Conservation (phyloP, 2,797 vertebrate species). For the Gadopsis marmoratus region DNA sequence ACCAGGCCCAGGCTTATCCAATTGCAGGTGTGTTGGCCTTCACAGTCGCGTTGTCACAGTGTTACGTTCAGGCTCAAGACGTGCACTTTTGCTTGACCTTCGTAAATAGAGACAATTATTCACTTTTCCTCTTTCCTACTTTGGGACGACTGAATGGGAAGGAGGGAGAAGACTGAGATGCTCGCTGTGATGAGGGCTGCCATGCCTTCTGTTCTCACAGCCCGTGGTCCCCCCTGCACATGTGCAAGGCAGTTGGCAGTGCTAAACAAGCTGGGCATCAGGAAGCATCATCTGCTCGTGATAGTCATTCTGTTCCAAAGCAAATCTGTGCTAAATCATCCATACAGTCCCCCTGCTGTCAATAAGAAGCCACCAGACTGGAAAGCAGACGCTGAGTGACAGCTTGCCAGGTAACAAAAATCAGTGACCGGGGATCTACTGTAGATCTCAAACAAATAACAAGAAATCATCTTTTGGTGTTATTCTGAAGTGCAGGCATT, state of each 20-base stretch:
- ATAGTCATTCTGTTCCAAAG: conserved; percentile 73
- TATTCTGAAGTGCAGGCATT: conserved; percentile 35
- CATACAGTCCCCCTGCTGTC: conserved; percentile 76
- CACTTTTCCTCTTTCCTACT: conserved; percentile 60
- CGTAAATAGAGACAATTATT: conserved; percentile 64
- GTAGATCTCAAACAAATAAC: conserved; percentile 38
- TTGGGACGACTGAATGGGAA: conserved; percentile 54
- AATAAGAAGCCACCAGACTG: conserved; percentile 74
- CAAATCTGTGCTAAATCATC: conserved; percentile 80
- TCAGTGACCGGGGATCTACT: conserved; percentile 51
- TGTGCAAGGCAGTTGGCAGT: conserved; percentile 77
- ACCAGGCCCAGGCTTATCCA: conserved; percentile 55
- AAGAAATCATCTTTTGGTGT: conserved; percentile 22
- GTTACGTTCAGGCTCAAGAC: conserved; percentile 42
- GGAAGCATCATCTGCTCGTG: conserved; percentile 79
- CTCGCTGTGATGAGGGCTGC: conserved; percentile 66
- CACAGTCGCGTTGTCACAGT: conserved; percentile 33
- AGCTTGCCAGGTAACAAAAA: conserved; percentile 72
- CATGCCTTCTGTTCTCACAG: conserved; percentile 80
- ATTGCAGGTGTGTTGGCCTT: conserved; percentile 72
- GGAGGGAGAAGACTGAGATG: conserved; percentile 34
- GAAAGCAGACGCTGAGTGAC: conserved; percentile 71
- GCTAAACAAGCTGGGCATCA: conserved; percentile 72
- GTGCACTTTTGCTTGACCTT: conserved; percentile 57
- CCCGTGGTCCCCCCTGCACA: conserved; percentile 68